These are phyloP conservation scores for Rallus crepitans DNA, from an alignment of 2,797 vertebrate genomes.

Conservation along the genomic window DNA sequence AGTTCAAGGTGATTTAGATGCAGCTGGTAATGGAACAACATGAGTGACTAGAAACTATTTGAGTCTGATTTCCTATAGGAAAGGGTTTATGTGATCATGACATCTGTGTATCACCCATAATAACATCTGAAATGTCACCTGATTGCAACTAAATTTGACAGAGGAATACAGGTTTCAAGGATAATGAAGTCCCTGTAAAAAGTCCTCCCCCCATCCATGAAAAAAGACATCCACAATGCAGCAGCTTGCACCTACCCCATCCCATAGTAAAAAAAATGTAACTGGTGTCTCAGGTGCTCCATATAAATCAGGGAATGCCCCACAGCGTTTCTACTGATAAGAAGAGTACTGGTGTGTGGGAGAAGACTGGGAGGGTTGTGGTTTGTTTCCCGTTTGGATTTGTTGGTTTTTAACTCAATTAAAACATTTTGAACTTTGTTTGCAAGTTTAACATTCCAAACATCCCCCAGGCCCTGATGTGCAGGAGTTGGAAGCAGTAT, in stretches of 20 bases:
- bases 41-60: neutral
- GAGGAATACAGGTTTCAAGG: constrained; percentile 18
- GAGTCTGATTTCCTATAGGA: constrained; percentile 37
- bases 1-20: constrained; percentile 56
- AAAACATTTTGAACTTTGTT: neutral
- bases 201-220: neutral
- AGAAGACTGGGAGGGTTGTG: neutral
- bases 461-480: neutral
- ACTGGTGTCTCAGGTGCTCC: neutral
- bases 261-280: neutral
- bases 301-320: neutral
- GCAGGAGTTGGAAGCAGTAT: neutral
- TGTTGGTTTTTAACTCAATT: neutral
- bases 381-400: no score
- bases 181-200: constrained; percentile 27
- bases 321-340: neutral
- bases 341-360: neutral
- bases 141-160: constrained; percentile 19
- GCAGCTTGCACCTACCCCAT: neutral
- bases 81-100: neutral
- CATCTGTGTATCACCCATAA: constrained; percentile 29
- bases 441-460: neutral
- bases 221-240: neutral
- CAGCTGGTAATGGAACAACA: constrained; percentile 13
- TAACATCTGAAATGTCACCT: neutral